Evolutionary conservation across 2,888 invertebrate genomes (phyloP).

Genomic region (Patella ulyssiponensis): DNA sequence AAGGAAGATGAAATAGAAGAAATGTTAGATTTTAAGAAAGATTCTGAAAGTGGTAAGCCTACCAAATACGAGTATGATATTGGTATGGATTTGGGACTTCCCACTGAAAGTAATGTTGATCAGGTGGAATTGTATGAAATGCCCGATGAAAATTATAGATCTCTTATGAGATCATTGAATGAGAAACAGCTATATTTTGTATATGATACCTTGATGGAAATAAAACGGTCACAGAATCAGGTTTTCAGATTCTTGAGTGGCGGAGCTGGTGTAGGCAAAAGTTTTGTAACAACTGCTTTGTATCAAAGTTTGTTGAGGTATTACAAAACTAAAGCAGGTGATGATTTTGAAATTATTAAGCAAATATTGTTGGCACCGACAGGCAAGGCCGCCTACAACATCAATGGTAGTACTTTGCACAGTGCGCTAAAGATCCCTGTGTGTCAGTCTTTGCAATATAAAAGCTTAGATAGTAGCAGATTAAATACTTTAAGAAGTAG

Average conservation of each 20-base stretch:
- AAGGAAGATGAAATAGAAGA: neutral
- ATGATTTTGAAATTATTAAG: conserved; percentile 23
- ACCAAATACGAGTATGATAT: conserved; percentile 39
- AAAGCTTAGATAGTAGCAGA: conserved; percentile 18
- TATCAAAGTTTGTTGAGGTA: conserved; percentile 40
- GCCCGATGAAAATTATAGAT: conserved; percentile 35
- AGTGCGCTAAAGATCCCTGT: conserved; percentile 25
- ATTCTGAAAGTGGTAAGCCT: conserved; percentile 12
- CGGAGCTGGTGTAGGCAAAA: conserved; percentile 47
- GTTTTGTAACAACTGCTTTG: conserved; percentile 36
- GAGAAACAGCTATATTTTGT: conserved; percentile 38
- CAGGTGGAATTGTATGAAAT: conserved; percentile 25
- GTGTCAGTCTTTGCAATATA: conserved; percentile 24
- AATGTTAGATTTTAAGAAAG: neutral
- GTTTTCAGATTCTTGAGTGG: too few relatives aligned
- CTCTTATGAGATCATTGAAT: conserved; percentile 37
- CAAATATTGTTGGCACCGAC: conserved; percentile 42
- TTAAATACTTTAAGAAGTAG: conserved; percentile 17
- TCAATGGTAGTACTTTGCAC: conserved; percentile 32
- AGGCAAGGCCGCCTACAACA: conserved; percentile 42
- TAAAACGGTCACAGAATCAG: conserved; percentile 35
- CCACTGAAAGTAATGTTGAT: conserved; percentile 24
- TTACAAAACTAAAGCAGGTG: conserved; percentile 34
- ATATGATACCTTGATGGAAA: conserved; percentile 31
- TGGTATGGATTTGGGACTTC: conserved; percentile 35